Evolutionary conservation across 2,113 vertebrate species (phyloP).

Genomic region (Otocyon megalotis): DNA sequence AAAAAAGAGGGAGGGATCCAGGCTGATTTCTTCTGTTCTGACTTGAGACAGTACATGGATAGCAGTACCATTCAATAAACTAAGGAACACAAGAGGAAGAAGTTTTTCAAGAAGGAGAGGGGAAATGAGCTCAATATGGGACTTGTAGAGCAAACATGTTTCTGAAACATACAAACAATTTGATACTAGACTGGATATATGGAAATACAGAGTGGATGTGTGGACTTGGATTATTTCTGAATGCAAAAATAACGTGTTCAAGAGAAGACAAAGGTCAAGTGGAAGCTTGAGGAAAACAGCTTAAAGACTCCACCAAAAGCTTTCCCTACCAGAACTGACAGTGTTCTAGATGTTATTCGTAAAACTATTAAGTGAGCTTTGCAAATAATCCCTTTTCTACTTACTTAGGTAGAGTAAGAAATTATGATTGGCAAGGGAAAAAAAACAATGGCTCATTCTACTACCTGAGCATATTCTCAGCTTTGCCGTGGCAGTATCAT

Average conservation of each 20-base stretch:
- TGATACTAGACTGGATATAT: neutral
- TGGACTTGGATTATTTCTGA: neutral
- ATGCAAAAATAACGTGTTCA: neutral
- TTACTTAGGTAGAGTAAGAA: neutral
- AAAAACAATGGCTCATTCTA: neutral
- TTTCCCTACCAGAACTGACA: neutral
- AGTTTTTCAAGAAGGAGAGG: neutral
- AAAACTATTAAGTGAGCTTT: neutral
- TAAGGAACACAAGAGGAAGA: neutral
- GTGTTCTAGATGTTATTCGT: neutral
- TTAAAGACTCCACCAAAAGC: neutral
- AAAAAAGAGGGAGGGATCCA: neutral
- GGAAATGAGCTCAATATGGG: neutral
- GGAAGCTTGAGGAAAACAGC: neutral
- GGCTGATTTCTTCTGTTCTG: neutral
- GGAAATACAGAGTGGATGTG: neutral
- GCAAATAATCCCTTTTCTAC: neutral
- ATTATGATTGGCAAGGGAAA: neutral
- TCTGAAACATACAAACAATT: neutral
- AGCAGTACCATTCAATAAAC: neutral
- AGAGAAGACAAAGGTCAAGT: neutral
- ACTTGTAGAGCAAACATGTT: neutral
- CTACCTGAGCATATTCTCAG: conserved; percentile 25
- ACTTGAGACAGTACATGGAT: neutral
- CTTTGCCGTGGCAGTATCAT: too few relatives aligned